Conservation (phyloP, 2,888 invertebrate species). For the Thyatira batis region DNA sequence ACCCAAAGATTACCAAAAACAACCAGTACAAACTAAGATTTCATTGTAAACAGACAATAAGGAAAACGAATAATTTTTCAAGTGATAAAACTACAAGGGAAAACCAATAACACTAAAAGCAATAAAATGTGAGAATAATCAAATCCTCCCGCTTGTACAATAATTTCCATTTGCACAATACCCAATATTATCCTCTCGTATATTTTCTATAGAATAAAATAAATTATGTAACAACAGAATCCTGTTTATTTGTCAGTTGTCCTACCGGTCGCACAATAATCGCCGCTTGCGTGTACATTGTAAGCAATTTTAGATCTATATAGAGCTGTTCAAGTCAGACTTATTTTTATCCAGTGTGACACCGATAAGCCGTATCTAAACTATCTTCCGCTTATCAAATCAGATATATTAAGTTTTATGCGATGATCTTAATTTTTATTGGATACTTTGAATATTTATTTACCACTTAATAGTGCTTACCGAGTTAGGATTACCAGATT, state of each 20-base stretch:
- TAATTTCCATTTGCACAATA: constrained; percentile 13
- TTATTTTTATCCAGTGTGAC: neutral
- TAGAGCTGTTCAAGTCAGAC: constrained; percentile 43
- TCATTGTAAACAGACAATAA: no score
- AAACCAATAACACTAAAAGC: neutral
- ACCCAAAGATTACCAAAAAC: no score
- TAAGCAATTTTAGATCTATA: constrained; percentile 45
- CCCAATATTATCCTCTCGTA: constrained; percentile 6
- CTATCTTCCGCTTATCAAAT: neutral
- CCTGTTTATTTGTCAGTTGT: constrained; percentile 72
- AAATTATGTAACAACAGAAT: constrained; percentile 72
- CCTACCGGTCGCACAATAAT: constrained; percentile 64
- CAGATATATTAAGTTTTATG: no score
- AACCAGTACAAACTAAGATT: no score
- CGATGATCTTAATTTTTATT: no score
- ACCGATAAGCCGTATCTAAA: neutral
- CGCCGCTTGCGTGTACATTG: constrained; percentile 61
- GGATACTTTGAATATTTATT: no score
- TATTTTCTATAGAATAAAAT: constrained; percentile 43
- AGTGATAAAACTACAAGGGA: neutral
- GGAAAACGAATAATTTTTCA: neutral
- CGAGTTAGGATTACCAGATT: no score
- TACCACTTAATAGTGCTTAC: no score
- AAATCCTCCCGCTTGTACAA: neutral
- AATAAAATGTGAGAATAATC: neutral